These are phyloP conservation scores for Mormyrops attenuatus DNA, from an alignment of 2,797 vertebrate species.

Conservation along the genomic window DNA sequence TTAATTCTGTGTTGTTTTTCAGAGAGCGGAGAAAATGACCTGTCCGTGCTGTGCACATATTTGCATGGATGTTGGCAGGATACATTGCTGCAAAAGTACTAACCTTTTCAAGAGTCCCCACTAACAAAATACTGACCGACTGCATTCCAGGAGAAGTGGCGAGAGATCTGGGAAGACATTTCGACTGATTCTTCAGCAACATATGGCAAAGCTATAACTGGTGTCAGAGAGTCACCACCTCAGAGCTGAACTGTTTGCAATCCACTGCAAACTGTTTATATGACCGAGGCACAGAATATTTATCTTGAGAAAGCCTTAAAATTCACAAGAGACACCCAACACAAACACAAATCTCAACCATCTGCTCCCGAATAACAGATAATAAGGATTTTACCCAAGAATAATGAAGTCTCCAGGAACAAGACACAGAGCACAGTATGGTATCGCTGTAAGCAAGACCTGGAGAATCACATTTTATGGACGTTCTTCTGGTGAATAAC, in stretches of 20 bases:
- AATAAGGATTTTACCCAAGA: background rate
- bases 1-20: background rate
- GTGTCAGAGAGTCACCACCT: background rate
- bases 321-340: background rate
- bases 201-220: background rate
- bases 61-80: background rate
- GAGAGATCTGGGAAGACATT: conserved; percentile 45
- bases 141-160: conserved; percentile 64
- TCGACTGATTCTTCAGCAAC: background rate
- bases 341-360: background rate
- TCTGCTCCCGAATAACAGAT: background rate
- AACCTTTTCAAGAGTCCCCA: conserved; percentile 78
- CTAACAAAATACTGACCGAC: conserved; percentile 61
- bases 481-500: background rate
- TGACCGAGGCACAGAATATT: background rate
- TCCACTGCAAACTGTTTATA: background rate
- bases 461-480: background rate
- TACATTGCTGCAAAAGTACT: conserved; percentile 21
- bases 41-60: too few relatives aligned
- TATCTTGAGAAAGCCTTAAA: background rate
- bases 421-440: background rate
- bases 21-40: background rate
- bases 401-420: background rate
- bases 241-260: background rate
- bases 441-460: background rate